Base-by-base conservation (phyloP, 2,113 vertebrate genomes). In the Zonotrichia leucophrys region DNA sequence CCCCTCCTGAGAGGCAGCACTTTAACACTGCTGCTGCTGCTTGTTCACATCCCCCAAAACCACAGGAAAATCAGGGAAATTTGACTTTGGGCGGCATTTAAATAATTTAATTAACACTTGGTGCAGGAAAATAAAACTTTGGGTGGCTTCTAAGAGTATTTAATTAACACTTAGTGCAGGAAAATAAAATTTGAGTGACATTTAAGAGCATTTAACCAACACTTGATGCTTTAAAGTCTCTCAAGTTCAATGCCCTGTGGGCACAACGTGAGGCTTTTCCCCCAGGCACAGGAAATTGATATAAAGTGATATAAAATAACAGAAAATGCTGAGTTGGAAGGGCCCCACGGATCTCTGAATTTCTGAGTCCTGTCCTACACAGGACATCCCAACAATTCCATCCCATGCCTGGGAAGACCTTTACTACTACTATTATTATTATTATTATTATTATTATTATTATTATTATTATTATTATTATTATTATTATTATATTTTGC, bases 251-350 rank as follows among this genome's bases (percentile, higher is more conserved):
- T 7, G 46, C 2, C 35, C 25, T 24, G 44, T 13, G 44, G 31
- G 59, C 25, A 23, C 76, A 50, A 37, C 0, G 0, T 0, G 5
- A 3, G 14, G 25, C 2, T 84, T 44, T 49, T 7, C 27, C 33
- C 56, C 15, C n/a, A 19, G 35, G 9, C 39, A 25, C 6, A 39
- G 70, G 21, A 35, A 83, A 70, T 15, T 2, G 4, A 30, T 2
- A 4, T 3, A 25, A 11, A n/a, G 6, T 15, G 41, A 35, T 6
- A 5, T 0, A 55, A 67, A 69, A 76, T 3, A 27, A 11, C 4
- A 42, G 63, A 62, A 69, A 76, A 47, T 62, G 30, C 14, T 13
- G 46, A 21, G 11, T 0, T 53, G 37, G 46, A 41, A 74, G 28
- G 19, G 10, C 5, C 10, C 12, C 17, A 10, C 27, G 37, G 42